These are phyloP conservation scores for Heliopora coerulea DNA, from an alignment of 92 coral and sea anemone species.

Conservation along the genomic window DNA sequence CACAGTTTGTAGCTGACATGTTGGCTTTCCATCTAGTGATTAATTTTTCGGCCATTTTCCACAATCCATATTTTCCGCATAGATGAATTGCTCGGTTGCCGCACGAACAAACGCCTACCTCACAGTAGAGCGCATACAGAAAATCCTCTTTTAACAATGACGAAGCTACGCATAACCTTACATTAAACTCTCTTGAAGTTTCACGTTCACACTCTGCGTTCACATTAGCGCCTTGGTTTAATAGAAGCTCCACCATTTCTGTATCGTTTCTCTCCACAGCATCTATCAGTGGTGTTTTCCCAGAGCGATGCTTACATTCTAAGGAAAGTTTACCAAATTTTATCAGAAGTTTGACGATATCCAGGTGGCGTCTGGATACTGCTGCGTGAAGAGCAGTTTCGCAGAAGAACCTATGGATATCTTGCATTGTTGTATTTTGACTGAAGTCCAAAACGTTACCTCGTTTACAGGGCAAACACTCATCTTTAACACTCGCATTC, in stretches of 20 bases:
- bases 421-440: constrained; percentile 23
- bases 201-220: constrained; percentile 39
- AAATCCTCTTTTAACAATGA: neutral
- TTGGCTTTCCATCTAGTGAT: constrained; percentile 18
- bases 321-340: constrained; percentile 21
- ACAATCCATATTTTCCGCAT: constrained; percentile 52
- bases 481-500: constrained; percentile 33
- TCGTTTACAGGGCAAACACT: constrained; percentile 42
- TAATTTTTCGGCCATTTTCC: constrained; percentile 34
- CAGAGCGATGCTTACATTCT: constrained; percentile 54
- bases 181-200: neutral
- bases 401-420: constrained; percentile 46
- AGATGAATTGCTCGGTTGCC: constrained; percentile 59
- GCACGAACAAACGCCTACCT: constrained; percentile 46
- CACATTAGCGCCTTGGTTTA: constrained; percentile 46
- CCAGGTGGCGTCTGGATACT: constrained; percentile 35
- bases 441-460: neutral
- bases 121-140: neutral
- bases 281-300: constrained; percentile 62
- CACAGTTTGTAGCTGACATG: constrained; percentile 38
- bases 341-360: constrained; percentile 47
- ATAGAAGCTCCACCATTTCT: constrained; percentile 42
- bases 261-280: constrained; percentile 54
- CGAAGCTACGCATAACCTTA: neutral
- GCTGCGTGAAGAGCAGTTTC: constrained; percentile 73